Evolutionary conservation across 2,113 vertebrate genomes (phyloP).

Genomic region (Ceuthmochares aereus): DNA sequence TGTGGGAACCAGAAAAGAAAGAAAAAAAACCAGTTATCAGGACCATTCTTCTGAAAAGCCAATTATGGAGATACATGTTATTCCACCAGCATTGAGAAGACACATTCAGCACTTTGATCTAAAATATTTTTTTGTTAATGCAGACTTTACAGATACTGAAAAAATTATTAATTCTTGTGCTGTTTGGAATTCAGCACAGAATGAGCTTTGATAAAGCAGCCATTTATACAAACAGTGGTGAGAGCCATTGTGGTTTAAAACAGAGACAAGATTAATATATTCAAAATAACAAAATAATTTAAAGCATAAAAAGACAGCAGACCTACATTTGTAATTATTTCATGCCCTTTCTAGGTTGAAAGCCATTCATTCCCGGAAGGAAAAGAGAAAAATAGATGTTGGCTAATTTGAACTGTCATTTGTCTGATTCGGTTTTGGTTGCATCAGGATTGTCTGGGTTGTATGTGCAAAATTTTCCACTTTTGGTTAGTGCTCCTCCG

Average conservation of each 20-base stretch:
- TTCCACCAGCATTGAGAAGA: neutral
- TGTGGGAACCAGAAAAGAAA: slow-evolving; percentile 5
- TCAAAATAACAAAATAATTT: neutral
- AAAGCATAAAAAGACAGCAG: neutral
- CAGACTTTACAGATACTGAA: neutral
- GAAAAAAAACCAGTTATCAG: neutral
- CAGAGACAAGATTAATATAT: neutral
- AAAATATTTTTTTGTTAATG: neutral
- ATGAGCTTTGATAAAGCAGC: neutral
- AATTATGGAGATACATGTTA: neutral
- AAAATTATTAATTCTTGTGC: neutral
- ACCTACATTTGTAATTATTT: neutral
- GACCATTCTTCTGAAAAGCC: slow-evolving; percentile 25
- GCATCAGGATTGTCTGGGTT: neutral
- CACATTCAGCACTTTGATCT: neutral
- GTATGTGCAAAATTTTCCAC: neutral
- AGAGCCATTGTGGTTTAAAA: neutral
- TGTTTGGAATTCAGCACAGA: neutral
- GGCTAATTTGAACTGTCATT: neutral
- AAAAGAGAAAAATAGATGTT: neutral
- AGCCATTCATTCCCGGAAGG: neutral
- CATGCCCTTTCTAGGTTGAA: neutral
- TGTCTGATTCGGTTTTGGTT: slow-evolving; percentile 16
- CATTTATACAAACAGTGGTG: neutral
- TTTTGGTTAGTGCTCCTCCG: neutral